These are phyloP conservation scores for Xiphorhynchus elegans DNA, from an alignment of 2,113 vertebrate genomes.

Conservation along the genomic window DNA sequence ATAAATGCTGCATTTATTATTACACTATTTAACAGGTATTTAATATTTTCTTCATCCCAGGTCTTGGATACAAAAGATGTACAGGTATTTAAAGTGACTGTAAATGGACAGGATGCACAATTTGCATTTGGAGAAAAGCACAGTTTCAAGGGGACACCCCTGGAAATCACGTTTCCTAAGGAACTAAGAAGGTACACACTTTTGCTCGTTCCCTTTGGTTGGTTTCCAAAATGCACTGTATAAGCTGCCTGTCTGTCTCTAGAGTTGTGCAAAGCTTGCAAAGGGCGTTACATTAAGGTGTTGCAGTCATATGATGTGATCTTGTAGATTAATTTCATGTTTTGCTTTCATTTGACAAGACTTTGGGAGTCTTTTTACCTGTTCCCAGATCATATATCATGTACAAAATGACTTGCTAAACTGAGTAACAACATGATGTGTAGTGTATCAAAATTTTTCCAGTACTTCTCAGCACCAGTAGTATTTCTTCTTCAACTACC, in stretches of 20 bases:
- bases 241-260: not conserved
- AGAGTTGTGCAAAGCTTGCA: not conserved
- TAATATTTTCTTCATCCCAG: slow-evolving; percentile 72
- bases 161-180: slow-evolving; percentile 88
- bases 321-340: not conserved
- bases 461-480: not conserved
- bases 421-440: accelerated
- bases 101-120: slow-evolving; percentile 84
- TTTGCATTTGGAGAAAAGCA: slow-evolving; percentile 86
- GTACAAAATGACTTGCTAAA: not conserved
- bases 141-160: slow-evolving; percentile 86
- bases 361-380: not conserved
- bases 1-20: not conserved
- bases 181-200: slow-evolving; percentile 85
- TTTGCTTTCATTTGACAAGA: not conserved
- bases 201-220: not conserved
- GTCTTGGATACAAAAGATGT: slow-evolving; percentile 89
- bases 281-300: not conserved
- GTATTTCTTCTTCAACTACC: not conserved
- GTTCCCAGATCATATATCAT: accelerated
- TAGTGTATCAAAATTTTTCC: not conserved
- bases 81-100: slow-evolving; percentile 80
- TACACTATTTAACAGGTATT: not conserved
- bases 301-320: not conserved
- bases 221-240: not conserved